Base-by-base conservation (phyloP, 1,140 invertebrate genomes). In the Neodiprion lecontei region DNA sequence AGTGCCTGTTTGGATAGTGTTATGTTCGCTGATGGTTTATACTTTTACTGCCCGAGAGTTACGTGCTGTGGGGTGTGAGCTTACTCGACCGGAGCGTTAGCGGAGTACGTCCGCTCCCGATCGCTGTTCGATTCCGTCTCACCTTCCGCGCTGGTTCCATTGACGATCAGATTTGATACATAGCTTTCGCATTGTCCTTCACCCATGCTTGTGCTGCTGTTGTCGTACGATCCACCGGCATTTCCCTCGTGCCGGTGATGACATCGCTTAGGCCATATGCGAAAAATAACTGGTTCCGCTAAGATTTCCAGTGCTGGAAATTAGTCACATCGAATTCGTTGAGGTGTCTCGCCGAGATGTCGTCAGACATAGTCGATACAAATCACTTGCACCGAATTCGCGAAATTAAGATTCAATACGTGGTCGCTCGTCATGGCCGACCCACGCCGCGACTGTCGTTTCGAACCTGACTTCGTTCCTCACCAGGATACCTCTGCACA, bases 321-420 rank as follows among this genome's bases (percentile, higher is more conserved):
- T 71, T 75, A 7, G 50, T 75, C 10, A 53, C 61, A 28, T 71
- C 61, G 40, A 75, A 48, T 65, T 71, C 71, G 5, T 14, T 75
- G 12, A 75, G 11, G 9, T 75, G 69, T 10, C 47, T 21, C 11
- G n/a, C 67, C 65, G 70, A 40, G 23, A 67, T 67, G 11, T 75
- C 61, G 53, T 61, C 53, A 9, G 9, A 61, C 53, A 61, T 61
- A 9, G 9, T 61, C 53, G 53, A 61, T 61, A n/a, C n/a, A 61
- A 61, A 61, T 61, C 53, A 61, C 53, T 61, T 9, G n/a, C 4
- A 61, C 53, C 8, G 53, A 61, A 61, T 5, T n/a, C n/a, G 11
- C 3, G 2, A n/a, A 61, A 61, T 14, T 9, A 4, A 4, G 53
- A n/a, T 61, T 14, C 53, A 9, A 10, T 9, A 9, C 53, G 53